These are phyloP conservation scores for Aleadryas rufinucha DNA, from an alignment of 2,113 vertebrate species.

Conservation along the genomic window DNA sequence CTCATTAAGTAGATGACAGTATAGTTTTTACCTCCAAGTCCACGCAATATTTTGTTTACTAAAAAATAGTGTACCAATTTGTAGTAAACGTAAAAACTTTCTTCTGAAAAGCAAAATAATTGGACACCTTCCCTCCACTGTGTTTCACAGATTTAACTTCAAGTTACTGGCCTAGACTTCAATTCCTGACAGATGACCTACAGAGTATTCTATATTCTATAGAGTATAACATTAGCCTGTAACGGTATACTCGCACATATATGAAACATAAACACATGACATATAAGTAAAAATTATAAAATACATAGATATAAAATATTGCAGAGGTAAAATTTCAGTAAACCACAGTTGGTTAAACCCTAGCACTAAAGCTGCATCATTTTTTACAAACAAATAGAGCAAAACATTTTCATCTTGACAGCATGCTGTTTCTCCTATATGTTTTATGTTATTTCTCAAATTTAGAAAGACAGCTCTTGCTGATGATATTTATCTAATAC, in stretches of 20 bases:
- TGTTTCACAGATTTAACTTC: background rate
- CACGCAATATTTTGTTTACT: background rate
- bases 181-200: background rate
- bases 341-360: background rate
- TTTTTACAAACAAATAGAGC: background rate
- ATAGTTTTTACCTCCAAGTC: conserved; percentile 15
- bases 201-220: background rate
- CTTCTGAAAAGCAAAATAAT: background rate
- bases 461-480: background rate
- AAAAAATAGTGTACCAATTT: conserved; percentile 4
- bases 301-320: background rate
- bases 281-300: background rate
- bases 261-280: background rate
- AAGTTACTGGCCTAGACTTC: background rate
- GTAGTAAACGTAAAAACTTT: background rate
- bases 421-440: background rate
- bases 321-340: background rate
- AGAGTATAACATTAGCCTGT: background rate
- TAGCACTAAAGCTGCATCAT: accelerated
- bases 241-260: background rate
- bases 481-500: background rate
- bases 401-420: background rate
- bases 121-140: background rate
- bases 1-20: conserved; percentile 39
- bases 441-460: background rate